Evolutionary conservation across 2,888 invertebrate genomes (phyloP).

Genomic region (Lithophane leautieri): DNA sequence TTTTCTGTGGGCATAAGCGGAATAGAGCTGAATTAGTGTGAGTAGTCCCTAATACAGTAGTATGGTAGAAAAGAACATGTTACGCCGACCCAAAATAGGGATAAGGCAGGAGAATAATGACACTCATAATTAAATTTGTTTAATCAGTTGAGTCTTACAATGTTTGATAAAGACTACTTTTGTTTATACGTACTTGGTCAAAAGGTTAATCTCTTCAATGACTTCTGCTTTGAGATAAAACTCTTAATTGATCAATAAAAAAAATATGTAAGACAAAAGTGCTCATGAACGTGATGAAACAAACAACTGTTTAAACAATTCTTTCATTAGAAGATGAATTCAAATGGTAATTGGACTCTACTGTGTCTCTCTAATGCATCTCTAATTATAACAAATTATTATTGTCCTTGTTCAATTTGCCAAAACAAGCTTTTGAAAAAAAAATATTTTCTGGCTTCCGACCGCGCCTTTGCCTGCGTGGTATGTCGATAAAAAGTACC

Average conservation of each 20-base stretch:
- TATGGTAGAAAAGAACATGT: too few species aligned
- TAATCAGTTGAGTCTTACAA: background rate
- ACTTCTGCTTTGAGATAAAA: background rate
- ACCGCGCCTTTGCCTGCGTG: too few species aligned
- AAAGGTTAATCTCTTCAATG: background rate
- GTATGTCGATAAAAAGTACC: too few species aligned
- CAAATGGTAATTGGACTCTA: background rate
- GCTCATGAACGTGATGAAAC: background rate
- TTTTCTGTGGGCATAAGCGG: too few species aligned
- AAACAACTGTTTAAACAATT: background rate
- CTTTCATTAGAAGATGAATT: background rate
- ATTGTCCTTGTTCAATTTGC: background rate
- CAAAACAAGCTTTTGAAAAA: background rate
- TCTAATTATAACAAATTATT: background rate
- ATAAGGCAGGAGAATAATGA: too few species aligned
- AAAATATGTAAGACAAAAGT: background rate
- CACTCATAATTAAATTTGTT: too few species aligned
- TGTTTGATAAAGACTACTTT: background rate
- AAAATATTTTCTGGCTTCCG: too few species aligned
- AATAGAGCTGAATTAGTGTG: too few species aligned
- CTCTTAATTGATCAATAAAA: slow-evolving; percentile 3
- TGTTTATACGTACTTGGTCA: background rate
- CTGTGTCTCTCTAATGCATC: background rate
- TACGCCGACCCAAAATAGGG: too few species aligned
- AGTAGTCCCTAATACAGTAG: too few species aligned